Conservation (phyloP, 2,888 invertebrate species). For the Phengaris arion region DNA sequence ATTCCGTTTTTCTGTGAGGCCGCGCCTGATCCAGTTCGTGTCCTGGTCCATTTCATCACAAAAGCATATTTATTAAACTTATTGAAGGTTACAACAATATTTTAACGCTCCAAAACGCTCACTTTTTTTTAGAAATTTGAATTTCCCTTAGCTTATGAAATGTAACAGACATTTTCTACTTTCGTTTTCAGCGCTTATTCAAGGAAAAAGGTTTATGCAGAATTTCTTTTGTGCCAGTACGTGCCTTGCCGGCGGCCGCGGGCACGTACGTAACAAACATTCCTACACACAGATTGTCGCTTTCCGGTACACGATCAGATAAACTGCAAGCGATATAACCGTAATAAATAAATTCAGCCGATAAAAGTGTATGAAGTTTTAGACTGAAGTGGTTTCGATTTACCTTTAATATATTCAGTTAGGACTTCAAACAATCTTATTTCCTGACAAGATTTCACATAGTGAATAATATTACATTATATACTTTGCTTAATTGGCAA, state of each 20-base stretch:
- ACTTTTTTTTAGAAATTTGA: too few species aligned
- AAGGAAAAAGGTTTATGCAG: slow-evolving; percentile 2
- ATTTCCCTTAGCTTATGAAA: background rate
- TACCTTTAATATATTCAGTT: background rate
- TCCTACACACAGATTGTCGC: slow-evolving; percentile 9
- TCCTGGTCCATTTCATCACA: too few species aligned
- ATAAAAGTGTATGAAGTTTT: slow-evolving; percentile 26
- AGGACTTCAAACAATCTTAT: too few species aligned
- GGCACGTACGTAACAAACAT: slow-evolving; percentile 20
- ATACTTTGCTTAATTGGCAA: too few species aligned
- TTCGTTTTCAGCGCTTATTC: background rate
- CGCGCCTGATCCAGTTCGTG: too few species aligned
- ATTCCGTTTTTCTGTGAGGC: too few species aligned
- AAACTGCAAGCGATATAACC: background rate
- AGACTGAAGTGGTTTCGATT: too few species aligned
- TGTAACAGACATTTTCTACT: background rate
- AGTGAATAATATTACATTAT: too few species aligned
- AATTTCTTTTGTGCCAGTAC: background rate
- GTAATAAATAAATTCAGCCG: background rate
- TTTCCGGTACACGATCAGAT: background rate
- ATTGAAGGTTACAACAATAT: too few species aligned
- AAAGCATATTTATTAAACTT: too few species aligned
- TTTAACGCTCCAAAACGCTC: too few species aligned
- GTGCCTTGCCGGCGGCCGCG: slow-evolving; percentile 6
- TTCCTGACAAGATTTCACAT: too few species aligned